Evolutionary conservation across 2,888 invertebrate genomes (phyloP), one percentile per base, ranked within the genome.

Genomic region (Rhagonycha fulva): DNA sequence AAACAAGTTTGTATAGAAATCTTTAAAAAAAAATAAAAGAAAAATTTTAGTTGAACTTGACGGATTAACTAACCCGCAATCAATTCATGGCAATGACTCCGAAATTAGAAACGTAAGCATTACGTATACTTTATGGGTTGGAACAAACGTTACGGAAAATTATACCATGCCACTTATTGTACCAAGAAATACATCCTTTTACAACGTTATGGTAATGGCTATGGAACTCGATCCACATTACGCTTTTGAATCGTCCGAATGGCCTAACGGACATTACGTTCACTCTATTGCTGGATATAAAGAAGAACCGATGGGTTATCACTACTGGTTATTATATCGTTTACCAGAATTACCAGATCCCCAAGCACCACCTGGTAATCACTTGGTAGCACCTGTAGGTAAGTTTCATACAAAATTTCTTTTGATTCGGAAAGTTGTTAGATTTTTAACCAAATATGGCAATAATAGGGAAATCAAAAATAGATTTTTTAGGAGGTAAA

Each of bases 251-350:
- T 95, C 96, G 0, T 93, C 95, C 81, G 95, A 95, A 85, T 96
- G 96, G 96, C 96, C 96, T 1, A 96, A 96, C 85, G 96, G 96
- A 0, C 96, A 96, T 86, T 96, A 96, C 87, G 95, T 96, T 24
- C 96, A 96, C 87, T 96, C 96, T 0, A 89, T 96, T 80, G 94
- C 93, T 0, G 94, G 94, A 0, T 93, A 92, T 85, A 93, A 93
- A 85, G 95, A 95, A 85, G 94, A 94, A 84, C 94, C 94, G 0
- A 93, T 94, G 91, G 93, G 95, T 68, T 96, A 96, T 87, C 94
- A 96, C 86, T 96, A 96, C 88, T 96, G 96, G 96, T 88, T 96
- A 82, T 90, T 96, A 81, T 96, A 96, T 88, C 92, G 95, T 82
- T 89, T 96, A 84, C 93, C 94, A 0, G 93, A 94, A 85, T 90